Conservation (phyloP, 2,113 vertebrate genomes). For the Nematolebias whitei region DNA sequence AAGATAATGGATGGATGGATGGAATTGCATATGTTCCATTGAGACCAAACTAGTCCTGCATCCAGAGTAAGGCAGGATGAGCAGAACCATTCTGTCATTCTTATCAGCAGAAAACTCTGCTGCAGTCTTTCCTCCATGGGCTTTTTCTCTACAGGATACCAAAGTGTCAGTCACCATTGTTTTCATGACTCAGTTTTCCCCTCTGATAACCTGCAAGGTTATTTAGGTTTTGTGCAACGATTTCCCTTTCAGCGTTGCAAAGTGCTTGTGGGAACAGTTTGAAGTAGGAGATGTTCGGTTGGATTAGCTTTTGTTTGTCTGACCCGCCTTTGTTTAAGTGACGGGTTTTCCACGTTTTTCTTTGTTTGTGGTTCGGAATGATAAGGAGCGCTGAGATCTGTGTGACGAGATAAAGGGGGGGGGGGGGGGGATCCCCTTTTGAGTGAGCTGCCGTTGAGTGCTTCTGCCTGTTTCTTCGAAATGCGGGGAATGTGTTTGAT, state of each 20-base stretch:
- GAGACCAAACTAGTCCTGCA: neutral
- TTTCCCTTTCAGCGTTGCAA: neutral
- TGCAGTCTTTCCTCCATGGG: conserved; percentile 16
- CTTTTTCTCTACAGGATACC: conserved; percentile 1
- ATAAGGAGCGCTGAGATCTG: conserved; percentile 23
- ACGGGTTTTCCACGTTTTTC: conserved; percentile 1
- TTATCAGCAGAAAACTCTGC: conserved; percentile 45
- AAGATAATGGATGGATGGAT: too few species aligned
- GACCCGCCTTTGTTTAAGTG: neutral
- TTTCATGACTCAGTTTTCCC: conserved; percentile 39
- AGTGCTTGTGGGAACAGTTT: conserved; percentile 1
- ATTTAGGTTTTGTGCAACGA: neutral
- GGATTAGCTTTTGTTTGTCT: conserved; percentile 2
- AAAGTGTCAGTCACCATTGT: conserved; percentile 26
- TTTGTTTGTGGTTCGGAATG: conserved; percentile 8
- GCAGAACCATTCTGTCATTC: neutral
- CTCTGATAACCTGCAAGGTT: conserved; percentile 16
- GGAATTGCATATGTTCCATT: too few species aligned
- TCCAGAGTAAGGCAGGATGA: conserved; percentile 5
- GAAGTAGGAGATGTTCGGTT: neutral
- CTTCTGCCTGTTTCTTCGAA: conserved; percentile 55
- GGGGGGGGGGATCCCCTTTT: too few species aligned
- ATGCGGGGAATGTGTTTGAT: conserved; percentile 73
- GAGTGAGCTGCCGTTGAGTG: conserved; percentile 48
- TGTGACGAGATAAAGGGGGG: conserved; percentile 43